Base-by-base conservation (phyloP, 2,797 vertebrate genomes). In the Craterocephalus amniculus region DNA sequence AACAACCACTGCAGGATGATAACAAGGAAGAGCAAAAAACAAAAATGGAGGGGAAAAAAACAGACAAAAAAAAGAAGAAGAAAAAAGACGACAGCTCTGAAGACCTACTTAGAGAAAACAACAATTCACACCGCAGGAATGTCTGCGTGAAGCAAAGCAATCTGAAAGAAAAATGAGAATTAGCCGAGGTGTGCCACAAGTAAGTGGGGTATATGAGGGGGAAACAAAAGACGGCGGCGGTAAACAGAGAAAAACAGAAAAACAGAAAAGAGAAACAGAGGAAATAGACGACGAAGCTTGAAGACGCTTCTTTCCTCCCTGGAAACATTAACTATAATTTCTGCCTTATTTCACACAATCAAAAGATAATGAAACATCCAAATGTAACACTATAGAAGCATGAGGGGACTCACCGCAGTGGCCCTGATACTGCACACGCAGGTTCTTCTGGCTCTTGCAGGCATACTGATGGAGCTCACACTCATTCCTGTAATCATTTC, bases 401-500 rank as follows among this genome's bases (percentile, higher is more conserved):
- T 40, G 22, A 48, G 7, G 1, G n/a, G 24, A 54, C 96, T 96
- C 85, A 99, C 98, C 97, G 0, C 98, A 99, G 67, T 86, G 83
- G 0, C 97, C 96, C 0, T 95, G 91, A 1, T 95, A 94, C 85
- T 97, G 96, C 88, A 96, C 94, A 18, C 94, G 94, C 24, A 99
- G 70, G 65, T 98, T 96, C 85, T 95, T 95, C 88, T 97, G 96
- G 80, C 74, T 95, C 81, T 95, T 91, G 0, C 98, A 99, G 83
- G 97, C 97, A 0, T 94, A 92, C 74, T 92, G 94, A 85, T 96
- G 93, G 49, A 99, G 96, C 72, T 96, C 92, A 26, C 98, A 99
- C 78, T 94, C 94, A 43, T 95, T 95, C 79, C 78, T 90, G 75
- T 99, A 99, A 91, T 99, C 96, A 0, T 88, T 81, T 8, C 97